Base-by-base conservation (phyloP, 2,797 vertebrate genomes). In the Hyperoplus lanceolatus region DNA sequence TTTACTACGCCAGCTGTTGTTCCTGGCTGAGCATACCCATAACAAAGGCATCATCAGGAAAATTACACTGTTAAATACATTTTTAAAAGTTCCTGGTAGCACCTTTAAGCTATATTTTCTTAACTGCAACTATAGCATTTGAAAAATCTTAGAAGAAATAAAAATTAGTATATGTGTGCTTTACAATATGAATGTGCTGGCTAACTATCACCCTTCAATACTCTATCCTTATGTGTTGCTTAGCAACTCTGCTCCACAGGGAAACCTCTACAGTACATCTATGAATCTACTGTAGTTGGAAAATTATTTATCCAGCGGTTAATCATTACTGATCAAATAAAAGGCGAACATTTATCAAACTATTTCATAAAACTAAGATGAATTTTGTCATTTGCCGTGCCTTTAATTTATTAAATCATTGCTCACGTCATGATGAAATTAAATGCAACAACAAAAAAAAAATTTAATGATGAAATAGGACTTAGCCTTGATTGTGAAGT, bases 231-330 rank as follows among this genome's bases (percentile, higher is more conserved):
- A 29, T 6, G 54, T 42, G 87, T 88, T 89, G 77, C 87, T 83
- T 75, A 84, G 89, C 82, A 88, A 91, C 86, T 65, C 49, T 18
- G 29, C 36, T 81, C 65, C 49, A 71, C 60, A 61, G 36, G 75
- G 15, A 61, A 59, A 69, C 55, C 55, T 64, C 13, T 18, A 43
- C 48, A 61, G 8, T 3, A 36, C n/a, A 58, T 53, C 13, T 70
- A 18, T 41, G 55, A 41, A 54, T 39, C 42, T 49, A 21, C 21
- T 21, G 21, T 45, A 21, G 18, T 64, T 39, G 41, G 45, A 57
- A 70, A 73, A n/a, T 41, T 11, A 15, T 77, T 75, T 45, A 57
- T 45, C 29, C 45, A n/a, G 29, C 5, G 42, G 51, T 42, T 61
- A 21, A 42, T 67, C 61, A 72, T 63, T 50, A 86, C 46, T 43